These are phyloP conservation scores for Rallus limicola DNA, from an alignment of 2,113 vertebrate genomes.

Conservation along the genomic window DNA sequence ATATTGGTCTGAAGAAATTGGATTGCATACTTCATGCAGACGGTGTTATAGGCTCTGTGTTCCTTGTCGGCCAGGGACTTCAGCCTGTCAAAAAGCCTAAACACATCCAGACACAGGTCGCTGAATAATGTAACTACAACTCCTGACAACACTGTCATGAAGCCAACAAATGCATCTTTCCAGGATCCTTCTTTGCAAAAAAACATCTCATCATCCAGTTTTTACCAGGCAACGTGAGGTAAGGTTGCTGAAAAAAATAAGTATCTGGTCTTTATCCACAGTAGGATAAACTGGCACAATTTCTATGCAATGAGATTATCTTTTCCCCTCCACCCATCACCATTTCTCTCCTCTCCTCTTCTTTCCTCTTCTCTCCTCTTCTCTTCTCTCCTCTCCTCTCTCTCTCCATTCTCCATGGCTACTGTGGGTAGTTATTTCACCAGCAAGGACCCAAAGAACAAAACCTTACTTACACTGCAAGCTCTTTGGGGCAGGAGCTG, in stretches of 20 bases:
- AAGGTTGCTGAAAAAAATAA: background rate
- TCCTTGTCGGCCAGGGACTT: background rate
- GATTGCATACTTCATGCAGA: no score
- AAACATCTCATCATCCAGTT: background rate
- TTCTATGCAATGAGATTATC: background rate
- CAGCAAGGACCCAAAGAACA: background rate
- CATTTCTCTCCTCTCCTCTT: background rate
- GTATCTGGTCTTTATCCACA: background rate
- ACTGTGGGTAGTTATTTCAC: background rate
- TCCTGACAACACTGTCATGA: background rate
- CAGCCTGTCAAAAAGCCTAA: background rate
- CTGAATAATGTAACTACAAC: background rate
- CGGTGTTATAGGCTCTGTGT: background rate
- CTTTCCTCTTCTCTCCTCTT: background rate
- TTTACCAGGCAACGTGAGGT: background rate
- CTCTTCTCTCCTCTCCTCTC: no score
- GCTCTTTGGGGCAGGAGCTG: background rate
- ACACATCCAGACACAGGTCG: background rate
- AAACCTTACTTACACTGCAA: background rate
- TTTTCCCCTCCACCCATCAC: background rate
- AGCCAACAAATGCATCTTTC: background rate
- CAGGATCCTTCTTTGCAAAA: background rate
- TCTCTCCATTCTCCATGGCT: background rate
- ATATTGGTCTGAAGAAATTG: no score
- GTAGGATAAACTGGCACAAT: background rate